Evolutionary conservation across 2,797 vertebrate species (phyloP).

Genomic region (Pelodytes ibericus): DNA sequence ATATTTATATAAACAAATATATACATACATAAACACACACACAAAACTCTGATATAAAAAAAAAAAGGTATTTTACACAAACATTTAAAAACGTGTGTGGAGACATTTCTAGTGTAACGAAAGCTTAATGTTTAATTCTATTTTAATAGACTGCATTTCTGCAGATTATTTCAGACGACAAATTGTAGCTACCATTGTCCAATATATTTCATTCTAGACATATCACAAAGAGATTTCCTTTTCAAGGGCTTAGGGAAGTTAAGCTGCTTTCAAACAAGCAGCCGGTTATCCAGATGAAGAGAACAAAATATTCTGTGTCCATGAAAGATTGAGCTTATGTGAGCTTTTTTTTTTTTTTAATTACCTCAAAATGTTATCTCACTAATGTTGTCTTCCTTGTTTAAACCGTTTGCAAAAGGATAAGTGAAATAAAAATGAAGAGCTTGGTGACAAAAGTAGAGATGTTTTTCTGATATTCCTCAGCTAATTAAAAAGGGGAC

Average conservation of each 20-base stretch:
- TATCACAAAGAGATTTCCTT: not conserved
- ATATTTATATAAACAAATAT: no score
- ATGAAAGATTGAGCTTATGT: constrained; percentile 40
- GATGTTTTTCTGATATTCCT: constrained; percentile 61
- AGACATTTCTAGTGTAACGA: not conserved
- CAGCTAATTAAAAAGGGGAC: constrained; percentile 52
- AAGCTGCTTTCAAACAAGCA: constrained; percentile 1
- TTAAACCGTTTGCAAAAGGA: constrained; percentile 22
- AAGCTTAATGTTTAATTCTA: not conserved
- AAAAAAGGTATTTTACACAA: no score
- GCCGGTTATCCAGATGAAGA: not conserved
- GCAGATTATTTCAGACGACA: not conserved
- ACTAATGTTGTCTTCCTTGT: constrained; percentile 43
- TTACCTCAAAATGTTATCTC: constrained; percentile 49
- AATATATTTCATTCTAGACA: not conserved
- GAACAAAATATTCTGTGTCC: not conserved
- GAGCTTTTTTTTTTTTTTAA: constrained; percentile 42
- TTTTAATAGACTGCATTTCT: not conserved
- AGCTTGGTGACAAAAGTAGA: constrained; percentile 59
- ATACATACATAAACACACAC: no score
- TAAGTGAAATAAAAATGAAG: constrained; percentile 60
- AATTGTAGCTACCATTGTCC: not conserved
- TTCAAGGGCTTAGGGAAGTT: not conserved
- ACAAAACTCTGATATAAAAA: no score
- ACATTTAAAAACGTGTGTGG: no score